Evolutionary conservation across 2,888 invertebrate species (phyloP).

Genomic region (Mythimna impura): DNA sequence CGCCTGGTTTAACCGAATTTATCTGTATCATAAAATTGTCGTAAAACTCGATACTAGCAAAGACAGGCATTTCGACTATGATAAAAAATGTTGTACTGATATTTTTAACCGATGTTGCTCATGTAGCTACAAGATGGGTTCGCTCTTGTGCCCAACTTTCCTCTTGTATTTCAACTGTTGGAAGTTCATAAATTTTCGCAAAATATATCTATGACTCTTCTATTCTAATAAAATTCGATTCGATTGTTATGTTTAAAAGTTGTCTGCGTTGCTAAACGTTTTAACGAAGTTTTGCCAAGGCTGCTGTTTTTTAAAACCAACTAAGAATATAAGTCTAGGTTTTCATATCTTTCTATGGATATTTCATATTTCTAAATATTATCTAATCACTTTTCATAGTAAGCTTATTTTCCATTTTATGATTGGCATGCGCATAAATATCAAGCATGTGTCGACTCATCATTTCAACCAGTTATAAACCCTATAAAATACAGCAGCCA

Average conservation of each 20-base stretch:
- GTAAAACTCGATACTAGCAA: conserved; percentile 79
- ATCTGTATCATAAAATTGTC: conserved; percentile 81
- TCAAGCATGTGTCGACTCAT: conserved; percentile 10
- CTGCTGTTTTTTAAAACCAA: not conserved
- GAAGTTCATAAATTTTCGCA: not conserved
- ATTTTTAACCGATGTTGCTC: conserved; percentile 38
- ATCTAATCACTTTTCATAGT: not conserved
- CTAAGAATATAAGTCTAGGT: not conserved
- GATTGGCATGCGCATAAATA: not conserved
- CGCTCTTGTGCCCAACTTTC: not conserved
- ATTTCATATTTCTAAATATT: not conserved
- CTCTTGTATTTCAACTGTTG: not conserved
- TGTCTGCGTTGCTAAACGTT: no score
- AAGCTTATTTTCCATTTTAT: conserved; percentile 1
- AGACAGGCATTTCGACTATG: conserved; percentile 67
- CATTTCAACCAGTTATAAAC: conserved; percentile 12
- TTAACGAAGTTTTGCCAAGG: no score
- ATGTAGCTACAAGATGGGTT: not conserved
- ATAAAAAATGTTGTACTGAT: conserved; percentile 61
- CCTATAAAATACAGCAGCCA: conserved; percentile 25
- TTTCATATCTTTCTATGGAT: not conserved
- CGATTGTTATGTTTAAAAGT: no score
- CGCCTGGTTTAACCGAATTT: conserved; percentile 71
- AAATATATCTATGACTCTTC: not conserved
- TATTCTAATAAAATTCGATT: no score